These are phyloP conservation scores for Ia io DNA, from an alignment of 2,113 vertebrate species.

Conservation along the genomic window DNA sequence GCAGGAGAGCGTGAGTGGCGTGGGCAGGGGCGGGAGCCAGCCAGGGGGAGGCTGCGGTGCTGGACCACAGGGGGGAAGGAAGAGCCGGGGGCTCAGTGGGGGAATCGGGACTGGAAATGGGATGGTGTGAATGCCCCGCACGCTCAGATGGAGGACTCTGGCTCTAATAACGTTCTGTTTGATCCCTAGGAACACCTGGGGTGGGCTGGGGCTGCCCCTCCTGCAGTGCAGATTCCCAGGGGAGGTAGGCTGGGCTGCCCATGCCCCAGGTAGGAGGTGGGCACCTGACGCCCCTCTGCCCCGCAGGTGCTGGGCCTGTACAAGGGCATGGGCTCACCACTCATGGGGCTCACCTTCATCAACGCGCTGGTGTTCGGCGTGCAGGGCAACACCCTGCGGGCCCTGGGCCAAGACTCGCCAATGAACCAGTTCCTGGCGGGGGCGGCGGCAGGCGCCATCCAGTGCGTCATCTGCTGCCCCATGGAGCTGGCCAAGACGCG, in stretches of 20 bases:
- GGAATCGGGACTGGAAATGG: background rate
- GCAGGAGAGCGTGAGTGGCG: constrained; percentile 93
- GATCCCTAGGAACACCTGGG: background rate
- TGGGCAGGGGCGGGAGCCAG: constrained; percentile 70
- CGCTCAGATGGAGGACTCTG: background rate
- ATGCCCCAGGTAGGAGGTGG: accelerated
- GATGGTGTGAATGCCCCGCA: background rate
- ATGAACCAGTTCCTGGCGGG: constrained; percentile 95
- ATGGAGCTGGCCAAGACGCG: constrained; percentile 98
- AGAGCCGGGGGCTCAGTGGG: accelerated
- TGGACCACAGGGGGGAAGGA: background rate
- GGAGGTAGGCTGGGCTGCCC: background rate
- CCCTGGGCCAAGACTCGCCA: constrained; percentile 90
- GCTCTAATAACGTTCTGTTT: no score
- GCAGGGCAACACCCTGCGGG: constrained; percentile 93
- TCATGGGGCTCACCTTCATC: constrained; percentile 99
- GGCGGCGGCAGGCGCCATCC: constrained; percentile 92
- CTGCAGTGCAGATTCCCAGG: background rate
- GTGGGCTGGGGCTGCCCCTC: background rate
- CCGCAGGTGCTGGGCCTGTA: constrained; percentile 92
- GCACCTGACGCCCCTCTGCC: background rate
- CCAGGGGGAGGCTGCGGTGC: background rate
- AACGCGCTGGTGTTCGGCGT: constrained; percentile 97
- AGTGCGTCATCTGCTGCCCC: constrained; percentile 96
- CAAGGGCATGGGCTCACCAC: constrained; percentile 97